Evolutionary conservation across 2,797 vertebrate genomes (phyloP), one percentile per base, ranked within the genome.

Genomic region (Kryptolebias ocellatus): DNA sequence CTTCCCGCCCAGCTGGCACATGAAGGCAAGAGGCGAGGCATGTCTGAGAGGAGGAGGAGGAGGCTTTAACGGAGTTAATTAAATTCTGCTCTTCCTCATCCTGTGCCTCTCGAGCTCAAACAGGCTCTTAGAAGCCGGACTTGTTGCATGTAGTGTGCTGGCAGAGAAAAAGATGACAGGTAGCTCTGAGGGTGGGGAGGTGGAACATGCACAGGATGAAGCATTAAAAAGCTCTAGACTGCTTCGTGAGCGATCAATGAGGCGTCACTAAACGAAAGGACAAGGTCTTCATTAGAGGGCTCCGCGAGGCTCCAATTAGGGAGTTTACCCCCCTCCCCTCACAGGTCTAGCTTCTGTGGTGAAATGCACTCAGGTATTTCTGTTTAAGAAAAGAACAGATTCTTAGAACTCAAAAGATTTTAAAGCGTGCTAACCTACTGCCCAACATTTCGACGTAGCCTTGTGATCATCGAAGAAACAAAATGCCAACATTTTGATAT

Each of bases 41-140:
- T 69, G 54, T 72, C 65, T 70, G 69, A 63, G 74, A 61, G 61
- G 53, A 8, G 52, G 63, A 14, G 58, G 62, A 27, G 65, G 73
- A 10, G 65, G 60, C 37, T 70, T 60, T 46, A 71, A 70, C 57
- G 39, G 53, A 61, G 34, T 59, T 86, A 74, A 89, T 89, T 80
- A 77, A 81, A 85, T 84, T 78, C 64, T 56, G 20, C 42, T 76
- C 71, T 75, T 54, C 70, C 45, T 79, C 42, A 58, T 67, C 64
- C 14, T 45, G 12, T n/a, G 47, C 51, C 52, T 67, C 62, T 87
- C 45, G 42, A n/a, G 54, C 47, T 52, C 66, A 60, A 58, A 27
- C 45, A 14, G 27, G 2, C 67, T 72, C 37, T 34, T 20, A 28
- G 16, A 69, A 39, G 66, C 59, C 60, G 67, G 31, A 55, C 50